Evolutionary conservation across 2,888 invertebrate genomes (phyloP).

Genomic region (Trichopoda pennipes): DNA sequence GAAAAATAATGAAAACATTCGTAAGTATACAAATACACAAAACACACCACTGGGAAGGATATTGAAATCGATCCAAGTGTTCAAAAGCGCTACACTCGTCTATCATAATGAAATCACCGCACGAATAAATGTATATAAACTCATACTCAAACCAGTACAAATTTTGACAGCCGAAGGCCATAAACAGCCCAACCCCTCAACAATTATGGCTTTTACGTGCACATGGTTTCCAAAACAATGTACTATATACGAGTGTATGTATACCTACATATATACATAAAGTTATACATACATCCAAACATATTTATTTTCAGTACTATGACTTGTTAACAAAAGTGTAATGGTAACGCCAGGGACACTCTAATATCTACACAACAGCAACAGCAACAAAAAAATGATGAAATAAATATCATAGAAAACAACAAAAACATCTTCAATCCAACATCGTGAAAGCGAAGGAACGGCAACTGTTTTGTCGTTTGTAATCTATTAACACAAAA

Average conservation of each 20-base stretch:
- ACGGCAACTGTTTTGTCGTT: constrained; percentile 78
- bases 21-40: constrained; percentile 66
- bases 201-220: constrained; percentile 52
- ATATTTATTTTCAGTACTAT: constrained; percentile 42
- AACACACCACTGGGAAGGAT: constrained; percentile 68
- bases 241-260: constrained; percentile 1
- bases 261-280: neutral
- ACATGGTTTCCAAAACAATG: constrained; percentile 59
- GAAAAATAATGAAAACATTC: constrained; percentile 80
- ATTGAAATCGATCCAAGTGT: constrained; percentile 76
- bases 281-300: constrained; percentile 22
- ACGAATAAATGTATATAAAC: constrained; percentile 38
- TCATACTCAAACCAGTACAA: constrained; percentile 47
- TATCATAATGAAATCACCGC: constrained; percentile 62
- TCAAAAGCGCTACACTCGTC: constrained; percentile 56
- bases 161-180: constrained; percentile 62
- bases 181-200: constrained; percentile 54
- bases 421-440: constrained; percentile 48
- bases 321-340: constrained; percentile 58
- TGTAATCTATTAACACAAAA: constrained; percentile 78
- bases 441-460: constrained; percentile 63
- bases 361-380: constrained; percentile 46
- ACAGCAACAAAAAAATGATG: constrained; percentile 44
- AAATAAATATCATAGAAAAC: constrained; percentile 53
- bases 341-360: constrained; percentile 66